These are phyloP conservation scores for Malurus cyaneus DNA, from an alignment of 2,113 vertebrate genomes.

Conservation along the genomic window DNA sequence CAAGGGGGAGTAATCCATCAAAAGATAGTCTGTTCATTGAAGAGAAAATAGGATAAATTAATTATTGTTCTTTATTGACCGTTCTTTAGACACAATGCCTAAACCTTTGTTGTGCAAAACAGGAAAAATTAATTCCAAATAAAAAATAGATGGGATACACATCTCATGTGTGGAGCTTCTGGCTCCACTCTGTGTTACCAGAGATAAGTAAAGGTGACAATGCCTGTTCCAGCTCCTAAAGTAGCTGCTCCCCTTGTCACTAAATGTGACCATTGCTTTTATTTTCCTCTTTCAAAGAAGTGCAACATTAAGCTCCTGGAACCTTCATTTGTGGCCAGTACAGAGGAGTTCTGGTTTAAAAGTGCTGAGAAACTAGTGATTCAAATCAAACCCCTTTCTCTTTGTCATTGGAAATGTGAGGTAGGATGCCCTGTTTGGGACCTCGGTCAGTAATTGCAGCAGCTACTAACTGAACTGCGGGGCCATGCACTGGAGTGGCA, in stretches of 20 bases:
- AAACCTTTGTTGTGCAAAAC: background rate
- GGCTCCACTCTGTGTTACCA: background rate
- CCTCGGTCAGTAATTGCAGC: background rate
- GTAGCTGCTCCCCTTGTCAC: background rate
- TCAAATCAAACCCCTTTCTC: background rate
- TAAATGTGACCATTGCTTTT: background rate
- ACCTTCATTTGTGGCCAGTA: background rate
- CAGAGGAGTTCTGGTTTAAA: background rate
- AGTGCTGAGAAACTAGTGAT: background rate
- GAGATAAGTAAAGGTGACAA: background rate
- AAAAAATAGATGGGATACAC: background rate
- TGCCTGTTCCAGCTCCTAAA: background rate
- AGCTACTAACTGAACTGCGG: background rate
- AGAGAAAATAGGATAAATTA: background rate
- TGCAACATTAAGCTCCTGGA: background rate
- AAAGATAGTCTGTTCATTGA: background rate
- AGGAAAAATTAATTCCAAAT: background rate
- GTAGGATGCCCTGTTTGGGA: background rate
- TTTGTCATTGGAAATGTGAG: background rate
- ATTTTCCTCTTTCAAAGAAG: background rate
- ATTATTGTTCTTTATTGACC: background rate
- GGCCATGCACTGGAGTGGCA: accelerated
- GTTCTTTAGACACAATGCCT: background rate
- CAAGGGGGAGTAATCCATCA: background rate
- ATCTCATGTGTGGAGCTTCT: background rate